Conservation (phyloP, 1,140 invertebrate genomes). For the Cylas formicarius region DNA sequence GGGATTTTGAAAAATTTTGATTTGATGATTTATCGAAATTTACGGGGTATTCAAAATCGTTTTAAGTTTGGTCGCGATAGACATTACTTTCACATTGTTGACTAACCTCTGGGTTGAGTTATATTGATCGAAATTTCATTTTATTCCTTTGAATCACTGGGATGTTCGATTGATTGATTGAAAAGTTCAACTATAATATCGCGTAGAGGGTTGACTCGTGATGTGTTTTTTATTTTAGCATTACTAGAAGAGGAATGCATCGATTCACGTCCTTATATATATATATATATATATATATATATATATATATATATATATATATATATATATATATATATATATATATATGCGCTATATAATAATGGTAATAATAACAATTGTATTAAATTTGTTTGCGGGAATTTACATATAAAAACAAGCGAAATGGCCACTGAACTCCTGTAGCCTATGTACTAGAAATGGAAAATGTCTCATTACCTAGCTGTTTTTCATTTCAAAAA, state of each 20-base stretch:
- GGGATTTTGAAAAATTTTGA: background rate
- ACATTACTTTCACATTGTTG: background rate
- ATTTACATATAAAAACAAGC: too few relatives aligned
- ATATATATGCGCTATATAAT: too few relatives aligned
- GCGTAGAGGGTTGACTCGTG: background rate
- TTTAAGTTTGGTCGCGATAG: background rate
- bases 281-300: too few relatives aligned
- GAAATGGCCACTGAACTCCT: too few relatives aligned
- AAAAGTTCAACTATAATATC: slow-evolving; percentile 1
- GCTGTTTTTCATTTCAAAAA: too few relatives aligned
- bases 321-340: too few relatives aligned
- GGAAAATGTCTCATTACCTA: too few relatives aligned
- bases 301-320: too few relatives aligned
- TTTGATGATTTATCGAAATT: background rate
- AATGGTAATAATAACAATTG: too few relatives aligned
- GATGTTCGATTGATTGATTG: slow-evolving; percentile 4
- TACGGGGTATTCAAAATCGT: background rate
- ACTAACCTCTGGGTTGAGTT: background rate
- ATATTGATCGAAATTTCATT: background rate
- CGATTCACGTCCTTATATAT: too few relatives aligned
- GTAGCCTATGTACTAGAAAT: too few relatives aligned
- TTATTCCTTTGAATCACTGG: background rate
- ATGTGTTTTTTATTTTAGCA: background rate
- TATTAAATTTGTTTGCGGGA: too few relatives aligned
- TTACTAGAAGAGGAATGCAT: slow-evolving; percentile 6